phyloP scores from a whole-genome alignment of 2,797 vertebrate genomes.

The Stomatorhinus walkeri region DNA sequence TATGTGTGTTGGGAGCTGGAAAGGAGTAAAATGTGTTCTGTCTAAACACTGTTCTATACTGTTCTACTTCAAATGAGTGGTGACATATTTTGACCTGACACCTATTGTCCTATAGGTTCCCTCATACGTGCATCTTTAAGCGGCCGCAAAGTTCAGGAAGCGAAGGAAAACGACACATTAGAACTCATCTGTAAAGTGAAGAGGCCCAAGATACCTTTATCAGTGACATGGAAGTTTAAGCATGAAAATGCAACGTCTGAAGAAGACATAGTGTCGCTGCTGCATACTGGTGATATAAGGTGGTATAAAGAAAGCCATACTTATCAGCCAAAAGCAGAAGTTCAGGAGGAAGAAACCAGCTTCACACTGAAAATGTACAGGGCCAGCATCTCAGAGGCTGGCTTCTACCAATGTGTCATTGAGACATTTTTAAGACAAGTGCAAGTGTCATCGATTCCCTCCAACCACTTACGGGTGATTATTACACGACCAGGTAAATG shows the following conservation, averaged over 20 bases:
- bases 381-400: conserved; percentile 47
- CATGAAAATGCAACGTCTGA: neutral
- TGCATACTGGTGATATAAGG: conserved; percentile 43
- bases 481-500: conserved; percentile 53
- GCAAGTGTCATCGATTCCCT: conserved; percentile 39
- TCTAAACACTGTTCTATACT: neutral
- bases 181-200: conserved; percentile 48
- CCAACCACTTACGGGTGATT: conserved; percentile 42
- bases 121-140: conserved; percentile 39
- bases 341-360: neutral
- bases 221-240: conserved; percentile 54
- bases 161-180: conserved; percentile 39
- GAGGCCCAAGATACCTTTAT: conserved; percentile 37
- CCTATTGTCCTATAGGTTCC: conserved; percentile 38
- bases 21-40: neutral
- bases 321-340: conserved; percentile 51
- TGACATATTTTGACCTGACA: neutral
- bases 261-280: conserved; percentile 47
- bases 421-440: conserved; percentile 44
- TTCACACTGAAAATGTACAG: conserved; percentile 43
- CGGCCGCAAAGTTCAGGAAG: conserved; percentile 21
- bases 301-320: conserved; percentile 45
- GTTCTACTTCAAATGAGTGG: neutral
- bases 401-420: conserved; percentile 49
- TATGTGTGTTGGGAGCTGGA: neutral